phyloP scores from a whole-genome alignment of 2,113 vertebrate species.

The Gasterosteus aculeatus region DNA sequence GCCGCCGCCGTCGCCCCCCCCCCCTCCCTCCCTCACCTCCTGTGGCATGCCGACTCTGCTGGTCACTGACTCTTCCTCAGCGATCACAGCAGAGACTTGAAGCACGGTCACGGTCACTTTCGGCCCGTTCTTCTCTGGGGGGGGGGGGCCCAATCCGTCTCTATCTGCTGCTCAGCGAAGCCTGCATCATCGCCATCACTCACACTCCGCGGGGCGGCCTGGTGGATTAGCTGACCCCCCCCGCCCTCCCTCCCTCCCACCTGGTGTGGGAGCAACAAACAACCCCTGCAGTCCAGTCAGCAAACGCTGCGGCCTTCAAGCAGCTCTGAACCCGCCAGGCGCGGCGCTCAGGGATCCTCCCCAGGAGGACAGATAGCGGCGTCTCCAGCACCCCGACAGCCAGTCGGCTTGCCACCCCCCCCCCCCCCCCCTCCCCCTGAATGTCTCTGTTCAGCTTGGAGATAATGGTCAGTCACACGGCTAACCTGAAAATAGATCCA shows the following conservation, averaged over 20 bases:
- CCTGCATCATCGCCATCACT: slow-evolving; percentile 57
- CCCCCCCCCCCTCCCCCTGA: not conserved
- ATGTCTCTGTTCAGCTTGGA: not conserved
- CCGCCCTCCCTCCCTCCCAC: not conserved
- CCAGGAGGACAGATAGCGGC: slow-evolving; percentile 73
- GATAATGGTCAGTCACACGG: not conserved
- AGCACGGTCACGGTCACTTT: slow-evolving; percentile 54
- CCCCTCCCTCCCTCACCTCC: slow-evolving; percentile 21
- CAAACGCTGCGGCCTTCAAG: slow-evolving; percentile 49
- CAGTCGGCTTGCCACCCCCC: slow-evolving; percentile 40
- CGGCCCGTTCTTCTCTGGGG: slow-evolving; percentile 21
- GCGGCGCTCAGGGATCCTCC: slow-evolving; percentile 64
- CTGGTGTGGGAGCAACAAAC: slow-evolving; percentile 64
- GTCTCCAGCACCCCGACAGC: slow-evolving; percentile 72
- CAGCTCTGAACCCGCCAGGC: slow-evolving; percentile 34
- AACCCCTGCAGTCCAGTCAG: slow-evolving; percentile 62
- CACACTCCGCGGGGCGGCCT: slow-evolving; percentile 52
- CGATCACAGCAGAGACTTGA: slow-evolving; percentile 56
- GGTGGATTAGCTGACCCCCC: slow-evolving; percentile 63
- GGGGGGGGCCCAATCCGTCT: slow-evolving; percentile 48
- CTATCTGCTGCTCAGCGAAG: slow-evolving; percentile 60
- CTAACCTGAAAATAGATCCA: not conserved
- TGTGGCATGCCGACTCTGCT: slow-evolving; percentile 8
- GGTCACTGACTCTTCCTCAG: slow-evolving; percentile 37
- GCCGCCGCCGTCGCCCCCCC: no score